Evolutionary conservation across 2,797 vertebrate species (phyloP).

Genomic region (Amphiprion clarkii): DNA sequence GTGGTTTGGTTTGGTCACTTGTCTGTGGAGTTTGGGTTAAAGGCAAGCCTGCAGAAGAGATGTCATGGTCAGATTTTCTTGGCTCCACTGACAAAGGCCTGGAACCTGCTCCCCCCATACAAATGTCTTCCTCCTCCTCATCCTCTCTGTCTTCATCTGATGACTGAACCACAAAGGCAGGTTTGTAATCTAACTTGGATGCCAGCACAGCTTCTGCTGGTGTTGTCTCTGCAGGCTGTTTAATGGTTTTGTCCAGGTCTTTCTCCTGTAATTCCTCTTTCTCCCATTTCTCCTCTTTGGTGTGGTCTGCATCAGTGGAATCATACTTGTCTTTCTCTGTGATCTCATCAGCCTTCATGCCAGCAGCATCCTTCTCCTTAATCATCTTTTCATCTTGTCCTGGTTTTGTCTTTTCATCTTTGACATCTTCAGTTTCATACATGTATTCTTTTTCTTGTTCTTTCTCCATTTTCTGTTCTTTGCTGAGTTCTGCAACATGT

Average conservation of each 20-base stretch:
- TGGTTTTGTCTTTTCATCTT: conserved; percentile 61
- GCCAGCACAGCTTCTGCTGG: conserved; percentile 41
- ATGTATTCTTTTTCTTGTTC: conserved; percentile 80
- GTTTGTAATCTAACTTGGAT: conserved; percentile 65
- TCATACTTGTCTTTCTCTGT: conserved; percentile 60
- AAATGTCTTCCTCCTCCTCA: conserved; percentile 84
- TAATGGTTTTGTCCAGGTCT: conserved; percentile 66
- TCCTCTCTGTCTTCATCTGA: conserved; percentile 85
- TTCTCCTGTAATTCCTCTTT: conserved; percentile 81
- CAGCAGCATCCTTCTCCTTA: conserved; percentile 35
- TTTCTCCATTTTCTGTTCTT: conserved; percentile 84
- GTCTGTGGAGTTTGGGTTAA: conserved; percentile 27
- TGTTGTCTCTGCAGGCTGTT: conserved; percentile 51
- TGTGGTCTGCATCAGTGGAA: conserved; percentile 62
- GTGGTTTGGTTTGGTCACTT: conserved; percentile 59
- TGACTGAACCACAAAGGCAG: conserved; percentile 79
- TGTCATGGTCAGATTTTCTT: conserved; percentile 72
- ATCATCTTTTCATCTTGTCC: conserved; percentile 29
- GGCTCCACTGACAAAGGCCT: conserved; percentile 76
- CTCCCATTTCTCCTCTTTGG: conserved; percentile 80
- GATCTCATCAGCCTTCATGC: conserved; percentile 39
- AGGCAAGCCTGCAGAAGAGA: conserved; percentile 50
- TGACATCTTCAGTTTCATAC: conserved; percentile 62
- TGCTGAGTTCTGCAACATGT: conserved; percentile 78
- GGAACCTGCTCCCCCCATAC: conserved; percentile 84